Conservation (phyloP, 2,888 invertebrate genomes). For the Cataglyphis cursor region DNA sequence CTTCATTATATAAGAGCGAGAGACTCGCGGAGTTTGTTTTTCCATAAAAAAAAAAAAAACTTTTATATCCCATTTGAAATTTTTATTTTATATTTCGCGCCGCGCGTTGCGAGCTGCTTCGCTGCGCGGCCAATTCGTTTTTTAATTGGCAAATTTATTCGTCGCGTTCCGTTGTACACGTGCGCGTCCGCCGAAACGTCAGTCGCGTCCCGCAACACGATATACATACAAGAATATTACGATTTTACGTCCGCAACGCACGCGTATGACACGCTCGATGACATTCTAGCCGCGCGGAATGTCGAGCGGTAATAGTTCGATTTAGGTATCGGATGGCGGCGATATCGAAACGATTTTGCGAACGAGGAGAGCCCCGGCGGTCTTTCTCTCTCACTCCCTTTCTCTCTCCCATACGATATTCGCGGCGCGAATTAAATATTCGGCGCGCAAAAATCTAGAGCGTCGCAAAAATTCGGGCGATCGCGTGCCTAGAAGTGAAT, state of each 20-base stretch:
- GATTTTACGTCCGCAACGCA: slow-evolving; percentile 43
- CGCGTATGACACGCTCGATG: slow-evolving; percentile 40
- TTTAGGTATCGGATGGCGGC: slow-evolving; percentile 44
- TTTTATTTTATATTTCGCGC: slow-evolving; percentile 49
- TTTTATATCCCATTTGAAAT: slow-evolving; percentile 48
- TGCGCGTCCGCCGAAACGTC: slow-evolving; percentile 27
- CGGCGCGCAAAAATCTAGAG: slow-evolving; percentile 37
- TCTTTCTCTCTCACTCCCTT: background rate
- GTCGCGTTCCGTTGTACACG: slow-evolving; percentile 5
- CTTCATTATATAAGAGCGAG: slow-evolving; percentile 10
- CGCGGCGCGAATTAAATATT: slow-evolving; percentile 45
- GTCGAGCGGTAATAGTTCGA: slow-evolving; percentile 45
- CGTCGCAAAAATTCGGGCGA: slow-evolving; percentile 34
- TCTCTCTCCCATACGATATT: background rate
- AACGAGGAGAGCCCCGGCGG: background rate
- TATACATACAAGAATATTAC: slow-evolving; percentile 46
- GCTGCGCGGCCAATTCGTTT: slow-evolving; percentile 43
- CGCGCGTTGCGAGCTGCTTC: background rate
- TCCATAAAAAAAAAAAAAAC: slow-evolving; percentile 5
- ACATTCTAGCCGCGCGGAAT: slow-evolving; percentile 38
- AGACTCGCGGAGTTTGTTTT: slow-evolving; percentile 41
- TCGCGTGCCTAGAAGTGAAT: slow-evolving; percentile 31
- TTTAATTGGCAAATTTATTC: slow-evolving; percentile 54
- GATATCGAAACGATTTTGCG: slow-evolving; percentile 33
- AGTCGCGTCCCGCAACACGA: slow-evolving; percentile 10